These are phyloP conservation scores for Stenotaenia linearis DNA, from an alignment of 2,888 invertebrate species.

Conservation along the genomic window DNA sequence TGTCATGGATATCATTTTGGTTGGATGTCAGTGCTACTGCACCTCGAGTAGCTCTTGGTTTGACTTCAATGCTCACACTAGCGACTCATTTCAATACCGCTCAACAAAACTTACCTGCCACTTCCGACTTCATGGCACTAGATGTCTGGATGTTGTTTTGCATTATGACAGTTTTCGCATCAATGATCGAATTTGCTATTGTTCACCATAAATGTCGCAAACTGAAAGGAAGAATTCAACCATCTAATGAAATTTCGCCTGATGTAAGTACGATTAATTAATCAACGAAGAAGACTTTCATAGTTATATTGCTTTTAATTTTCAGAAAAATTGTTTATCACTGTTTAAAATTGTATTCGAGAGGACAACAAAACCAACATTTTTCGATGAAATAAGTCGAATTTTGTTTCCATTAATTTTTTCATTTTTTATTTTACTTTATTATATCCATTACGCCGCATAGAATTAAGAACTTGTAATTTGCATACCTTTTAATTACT, in stretches of 20 bases:
- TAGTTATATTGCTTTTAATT: neutral
- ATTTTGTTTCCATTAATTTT: neutral
- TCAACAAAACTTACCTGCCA: neutral
- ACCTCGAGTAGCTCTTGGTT: neutral
- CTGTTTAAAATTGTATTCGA: neutral
- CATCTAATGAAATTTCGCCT: neutral
- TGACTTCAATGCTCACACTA: slow-evolving; percentile 8
- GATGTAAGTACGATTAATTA: too few species aligned
- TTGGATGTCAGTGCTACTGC: neutral
- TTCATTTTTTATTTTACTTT: neutral
- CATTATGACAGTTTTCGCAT: neutral
- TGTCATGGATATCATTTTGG: slow-evolving; percentile 22
- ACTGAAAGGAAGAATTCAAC: neutral
- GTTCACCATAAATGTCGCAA: neutral
- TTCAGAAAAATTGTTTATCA: neutral
- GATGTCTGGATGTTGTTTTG: slow-evolving; percentile 1
- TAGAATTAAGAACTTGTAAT: too few species aligned
- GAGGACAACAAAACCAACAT: neutral
- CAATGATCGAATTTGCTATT: neutral
- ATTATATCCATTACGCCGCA: neutral
- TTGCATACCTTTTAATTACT: too few species aligned
- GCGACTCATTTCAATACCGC: neutral
- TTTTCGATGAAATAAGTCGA: neutral
- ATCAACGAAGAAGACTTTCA: neutral
- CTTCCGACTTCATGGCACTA: neutral